These are phyloP conservation scores for Pelusios castaneus DNA, from an alignment of 2,113 vertebrate genomes.

Conservation along the genomic window DNA sequence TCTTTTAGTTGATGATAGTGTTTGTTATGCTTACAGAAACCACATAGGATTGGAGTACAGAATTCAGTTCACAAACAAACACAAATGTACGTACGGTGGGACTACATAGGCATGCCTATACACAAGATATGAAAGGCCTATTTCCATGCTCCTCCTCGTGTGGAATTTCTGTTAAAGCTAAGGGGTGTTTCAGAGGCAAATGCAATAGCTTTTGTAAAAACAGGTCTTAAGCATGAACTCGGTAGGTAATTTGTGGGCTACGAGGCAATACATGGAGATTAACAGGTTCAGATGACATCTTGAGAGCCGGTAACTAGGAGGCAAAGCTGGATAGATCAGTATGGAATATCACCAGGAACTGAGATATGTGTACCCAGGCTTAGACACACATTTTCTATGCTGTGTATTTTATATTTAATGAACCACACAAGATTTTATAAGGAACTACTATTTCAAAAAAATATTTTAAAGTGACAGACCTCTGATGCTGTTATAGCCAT, in stretches of 20 bases:
- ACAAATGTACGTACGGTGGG: background rate
- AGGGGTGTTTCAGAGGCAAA: background rate
- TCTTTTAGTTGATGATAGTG: constrained; percentile 45
- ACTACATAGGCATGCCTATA: background rate
- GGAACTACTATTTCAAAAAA: constrained; percentile 63
- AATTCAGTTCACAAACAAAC: background rate
- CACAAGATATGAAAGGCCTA: background rate
- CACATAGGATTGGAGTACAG: constrained; percentile 42
- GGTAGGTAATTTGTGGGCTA: constrained; percentile 9
- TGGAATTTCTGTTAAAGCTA: background rate
- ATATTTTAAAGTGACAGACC: constrained; percentile 54
- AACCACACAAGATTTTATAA: constrained; percentile 67
- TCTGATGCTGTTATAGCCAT: constrained; percentile 45
- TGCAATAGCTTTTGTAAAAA: background rate
- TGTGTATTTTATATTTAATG: constrained; percentile 41
- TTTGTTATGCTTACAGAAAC: constrained; percentile 39
- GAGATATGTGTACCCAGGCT: constrained; percentile 11
- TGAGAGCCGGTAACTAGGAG: background rate
- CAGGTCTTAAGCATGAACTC: background rate
- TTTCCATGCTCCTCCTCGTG: background rate
- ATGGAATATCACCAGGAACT: constrained; percentile 35
- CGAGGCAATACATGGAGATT: background rate
- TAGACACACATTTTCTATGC: constrained; percentile 60
- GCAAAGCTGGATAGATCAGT: background rate
- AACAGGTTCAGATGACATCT: constrained; percentile 21